Percentiles rank a stretch among this genome's conserved stretches.
These are phyloP conservation scores for Hypanus sabinus DNA, from an alignment of 2,113 vertebrate genomes.

Conservation along the genomic window DNA sequence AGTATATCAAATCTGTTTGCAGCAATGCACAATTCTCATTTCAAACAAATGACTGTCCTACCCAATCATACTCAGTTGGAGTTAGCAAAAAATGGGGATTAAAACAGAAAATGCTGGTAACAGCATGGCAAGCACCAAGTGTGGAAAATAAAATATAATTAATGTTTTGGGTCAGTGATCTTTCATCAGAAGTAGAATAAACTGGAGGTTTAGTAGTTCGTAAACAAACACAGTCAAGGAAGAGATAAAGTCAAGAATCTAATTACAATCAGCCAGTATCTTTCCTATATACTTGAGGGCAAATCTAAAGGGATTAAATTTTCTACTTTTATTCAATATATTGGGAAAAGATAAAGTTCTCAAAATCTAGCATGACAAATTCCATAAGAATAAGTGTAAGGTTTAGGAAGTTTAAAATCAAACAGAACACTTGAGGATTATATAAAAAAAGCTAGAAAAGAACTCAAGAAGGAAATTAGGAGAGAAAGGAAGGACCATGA, in stretches of 20 bases:
- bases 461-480: too few relatives aligned
- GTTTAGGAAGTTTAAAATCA: too few relatives aligned
- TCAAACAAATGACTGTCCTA: neutral
- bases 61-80: neutral
- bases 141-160: neutral
- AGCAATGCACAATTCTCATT: neutral
- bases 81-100: neutral
- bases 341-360: neutral
- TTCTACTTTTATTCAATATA: neutral
- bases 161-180: neutral
- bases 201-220: neutral
- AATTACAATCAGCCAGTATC: neutral
- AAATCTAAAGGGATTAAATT: neutral
- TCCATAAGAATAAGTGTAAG: neutral
- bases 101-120: neutral
- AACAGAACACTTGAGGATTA: too few relatives aligned
- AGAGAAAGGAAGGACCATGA: too few relatives aligned
- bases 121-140: neutral
- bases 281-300: neutral
- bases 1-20: neutral
- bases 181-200: neutral
- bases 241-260: neutral
- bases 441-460: too few relatives aligned
- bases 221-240: neutral
- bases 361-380: neutral